These are phyloP conservation scores for Uria aalge DNA, from an alignment of 2,113 vertebrate genomes.

Conservation along the genomic window DNA sequence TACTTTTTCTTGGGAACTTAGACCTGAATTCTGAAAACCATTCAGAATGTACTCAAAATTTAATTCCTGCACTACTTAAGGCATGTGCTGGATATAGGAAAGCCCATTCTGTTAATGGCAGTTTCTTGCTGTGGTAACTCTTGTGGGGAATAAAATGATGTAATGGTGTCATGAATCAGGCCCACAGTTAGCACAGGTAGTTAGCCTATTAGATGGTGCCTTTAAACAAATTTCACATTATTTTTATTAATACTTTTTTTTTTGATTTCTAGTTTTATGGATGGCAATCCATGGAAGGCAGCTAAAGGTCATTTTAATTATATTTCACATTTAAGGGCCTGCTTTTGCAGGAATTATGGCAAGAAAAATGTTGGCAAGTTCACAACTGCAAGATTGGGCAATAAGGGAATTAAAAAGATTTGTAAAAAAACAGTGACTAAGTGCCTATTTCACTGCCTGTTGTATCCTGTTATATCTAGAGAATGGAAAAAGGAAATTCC, in stretches of 20 bases:
- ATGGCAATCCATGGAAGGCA: neutral
- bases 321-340: neutral
- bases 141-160: neutral
- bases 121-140: neutral
- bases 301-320: neutral
- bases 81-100: neutral
- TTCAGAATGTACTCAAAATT: neutral
- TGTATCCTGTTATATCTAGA: constrained; percentile 56
- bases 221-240: neutral
- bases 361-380: constrained; percentile 20
- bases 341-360: constrained; percentile 31
- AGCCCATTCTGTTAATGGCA: neutral
- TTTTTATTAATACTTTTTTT: neutral
- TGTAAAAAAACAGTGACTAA: constrained; percentile 45
- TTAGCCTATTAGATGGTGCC: neutral
- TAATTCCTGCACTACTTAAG: neutral
- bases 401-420: constrained; percentile 51
- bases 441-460: constrained; percentile 55
- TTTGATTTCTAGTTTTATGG: neutral
- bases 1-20: neutral
- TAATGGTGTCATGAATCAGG: neutral
- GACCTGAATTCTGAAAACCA: neutral
- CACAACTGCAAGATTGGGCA: constrained; percentile 43
- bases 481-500: constrained; percentile 70
- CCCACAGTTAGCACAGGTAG: neutral